phyloP scores from a whole-genome alignment of 2,113 vertebrate genomes.

The Rhabdornis inornatus region DNA sequence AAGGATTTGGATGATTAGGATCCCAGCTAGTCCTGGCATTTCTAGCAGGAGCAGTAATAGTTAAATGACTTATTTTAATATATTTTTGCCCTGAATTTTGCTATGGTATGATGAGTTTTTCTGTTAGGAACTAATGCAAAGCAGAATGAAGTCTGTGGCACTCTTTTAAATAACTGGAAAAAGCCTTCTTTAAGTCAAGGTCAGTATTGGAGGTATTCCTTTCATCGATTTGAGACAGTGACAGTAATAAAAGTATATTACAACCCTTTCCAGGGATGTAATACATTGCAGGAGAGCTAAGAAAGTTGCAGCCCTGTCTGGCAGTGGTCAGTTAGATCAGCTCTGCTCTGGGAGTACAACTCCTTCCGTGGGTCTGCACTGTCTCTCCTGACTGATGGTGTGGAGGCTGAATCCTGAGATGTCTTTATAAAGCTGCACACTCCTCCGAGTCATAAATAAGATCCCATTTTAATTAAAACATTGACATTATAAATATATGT shows the following conservation, averaged over 20 bases:
- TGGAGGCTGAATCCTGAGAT: background rate
- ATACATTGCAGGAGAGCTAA: background rate
- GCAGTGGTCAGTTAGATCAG: background rate
- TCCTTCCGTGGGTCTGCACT: background rate
- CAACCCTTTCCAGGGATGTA: background rate
- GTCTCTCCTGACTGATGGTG: rapidly evolving
- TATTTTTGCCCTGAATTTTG: background rate
- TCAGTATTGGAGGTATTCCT: background rate
- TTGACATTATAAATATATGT: background rate
- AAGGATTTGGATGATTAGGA: background rate
- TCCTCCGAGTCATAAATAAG: background rate
- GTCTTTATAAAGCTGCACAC: background rate
- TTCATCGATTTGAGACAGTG: background rate
- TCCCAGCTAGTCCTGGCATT: background rate
- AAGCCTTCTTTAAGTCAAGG: background rate
- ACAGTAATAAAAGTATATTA: background rate
- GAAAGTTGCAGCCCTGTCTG: background rate
- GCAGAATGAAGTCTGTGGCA: background rate
- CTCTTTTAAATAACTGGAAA: background rate
- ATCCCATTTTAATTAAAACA: background rate
- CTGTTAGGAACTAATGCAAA: background rate
- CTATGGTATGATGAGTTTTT: background rate
- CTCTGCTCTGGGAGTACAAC: background rate
- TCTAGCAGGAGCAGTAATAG: background rate
- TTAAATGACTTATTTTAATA: background rate